Conservation (phyloP, 2,888 invertebrate genomes). For the Tiphia femorata region DNA sequence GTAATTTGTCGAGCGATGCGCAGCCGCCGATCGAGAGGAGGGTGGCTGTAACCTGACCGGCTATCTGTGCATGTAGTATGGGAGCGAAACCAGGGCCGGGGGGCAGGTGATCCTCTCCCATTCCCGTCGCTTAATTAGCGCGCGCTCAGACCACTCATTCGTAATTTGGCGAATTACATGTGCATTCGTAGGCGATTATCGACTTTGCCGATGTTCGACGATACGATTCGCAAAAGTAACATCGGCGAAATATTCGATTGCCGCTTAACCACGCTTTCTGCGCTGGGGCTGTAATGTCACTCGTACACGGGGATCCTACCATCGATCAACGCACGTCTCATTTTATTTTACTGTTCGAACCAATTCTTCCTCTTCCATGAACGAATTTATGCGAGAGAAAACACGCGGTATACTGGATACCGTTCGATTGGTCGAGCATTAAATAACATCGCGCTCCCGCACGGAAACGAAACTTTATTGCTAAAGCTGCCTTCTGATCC, state of each 20-base stretch:
- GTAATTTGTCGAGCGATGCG: conserved; percentile 22
- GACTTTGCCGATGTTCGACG: conserved; percentile 5
- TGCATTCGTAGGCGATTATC: conserved; percentile 27
- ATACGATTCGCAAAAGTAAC: not conserved
- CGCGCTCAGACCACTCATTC: not conserved
- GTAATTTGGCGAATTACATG: conserved; percentile 13
- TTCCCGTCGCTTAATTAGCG: not conserved
- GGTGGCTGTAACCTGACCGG: conserved; percentile 13
- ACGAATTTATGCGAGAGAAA: no score
- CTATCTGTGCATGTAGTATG: no score
- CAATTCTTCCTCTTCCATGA: no score
- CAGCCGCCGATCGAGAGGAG: conserved; percentile 14
- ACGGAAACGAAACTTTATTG: conserved; percentile 27
- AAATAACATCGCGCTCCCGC: conserved; percentile 42
- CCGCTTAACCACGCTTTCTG: no score
- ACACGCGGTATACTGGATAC: conserved; percentile 1
- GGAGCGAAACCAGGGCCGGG: no score
- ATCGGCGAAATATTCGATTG: not conserved
- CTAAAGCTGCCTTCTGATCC: conserved; percentile 42
- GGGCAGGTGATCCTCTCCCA: no score
- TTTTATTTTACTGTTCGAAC: no score
- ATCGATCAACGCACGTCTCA: not conserved
- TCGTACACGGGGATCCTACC: not conserved
- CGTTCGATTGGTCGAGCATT: conserved; percentile 39
- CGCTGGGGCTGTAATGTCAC: not conserved